phyloP scores from a whole-genome alignment of 1,140 invertebrate genomes.

The Potamilus streckersoni region DNA sequence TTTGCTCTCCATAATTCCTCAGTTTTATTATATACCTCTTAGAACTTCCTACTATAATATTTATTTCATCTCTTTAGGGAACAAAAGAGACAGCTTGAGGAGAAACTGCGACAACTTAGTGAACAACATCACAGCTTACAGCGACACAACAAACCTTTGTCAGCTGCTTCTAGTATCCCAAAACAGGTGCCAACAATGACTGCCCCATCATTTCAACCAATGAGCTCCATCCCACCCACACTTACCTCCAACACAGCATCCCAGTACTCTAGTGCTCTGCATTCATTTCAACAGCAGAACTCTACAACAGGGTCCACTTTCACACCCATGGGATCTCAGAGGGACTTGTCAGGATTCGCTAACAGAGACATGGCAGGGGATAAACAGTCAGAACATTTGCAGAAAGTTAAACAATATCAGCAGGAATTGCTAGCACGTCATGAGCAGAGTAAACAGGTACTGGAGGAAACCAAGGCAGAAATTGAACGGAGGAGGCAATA shows the following conservation, averaged over 20 bases:
- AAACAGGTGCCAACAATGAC: background rate
- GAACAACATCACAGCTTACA: constrained; percentile 31
- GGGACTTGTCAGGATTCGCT: too few relatives aligned
- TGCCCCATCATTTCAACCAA: constrained; percentile 23
- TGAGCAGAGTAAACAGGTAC: constrained; percentile 47
- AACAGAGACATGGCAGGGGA: too few relatives aligned
- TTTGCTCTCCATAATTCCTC: too few relatives aligned
- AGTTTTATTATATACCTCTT: too few relatives aligned
- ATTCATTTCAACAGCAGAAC: too few relatives aligned
- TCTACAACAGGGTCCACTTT: too few relatives aligned
- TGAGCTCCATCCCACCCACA: constrained; percentile 31
- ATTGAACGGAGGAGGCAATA: constrained; percentile 46
- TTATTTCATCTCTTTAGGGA: constrained; percentile 24
- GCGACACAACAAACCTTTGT: background rate
- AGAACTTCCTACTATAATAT: too few relatives aligned
- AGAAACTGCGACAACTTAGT: constrained; percentile 38
- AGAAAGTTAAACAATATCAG: constrained; percentile 55
- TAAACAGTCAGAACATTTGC: constrained; percentile 34
- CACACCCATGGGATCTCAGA: too few relatives aligned
- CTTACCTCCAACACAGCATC: constrained; percentile 17
- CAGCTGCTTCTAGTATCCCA: constrained; percentile 1
- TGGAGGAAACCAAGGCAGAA: constrained; percentile 49
- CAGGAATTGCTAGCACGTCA: constrained; percentile 45
- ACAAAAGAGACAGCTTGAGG: constrained; percentile 46
- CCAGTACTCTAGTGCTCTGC: background rate